Percentiles rank a stretch among this genome's conserved stretches.
Evolutionary conservation across 2,113 vertebrate genomes (phyloP).

Genomic region (Bufo bufo): DNA sequence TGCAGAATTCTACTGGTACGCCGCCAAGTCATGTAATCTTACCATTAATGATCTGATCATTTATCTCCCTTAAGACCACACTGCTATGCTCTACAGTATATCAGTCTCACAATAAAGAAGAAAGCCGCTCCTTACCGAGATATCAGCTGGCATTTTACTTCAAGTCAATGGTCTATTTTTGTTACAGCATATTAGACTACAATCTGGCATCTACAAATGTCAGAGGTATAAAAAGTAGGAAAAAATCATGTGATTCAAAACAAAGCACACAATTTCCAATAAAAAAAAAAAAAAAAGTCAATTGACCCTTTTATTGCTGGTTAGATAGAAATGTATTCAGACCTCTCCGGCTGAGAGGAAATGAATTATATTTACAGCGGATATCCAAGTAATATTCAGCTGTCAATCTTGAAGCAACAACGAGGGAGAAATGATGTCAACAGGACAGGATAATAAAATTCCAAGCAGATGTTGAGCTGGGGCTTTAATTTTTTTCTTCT

Average conservation of each 20-base stretch:
- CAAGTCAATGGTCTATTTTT: constrained; percentile 80
- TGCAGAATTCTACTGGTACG: constrained; percentile 58
- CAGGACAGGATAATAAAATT: constrained; percentile 80
- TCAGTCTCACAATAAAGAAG: constrained; percentile 81
- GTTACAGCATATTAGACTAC: constrained; percentile 81
- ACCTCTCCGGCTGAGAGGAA: neutral
- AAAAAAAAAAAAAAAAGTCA: constrained; percentile 64
- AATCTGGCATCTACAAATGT: constrained; percentile 92
- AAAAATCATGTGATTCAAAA: constrained; percentile 70
- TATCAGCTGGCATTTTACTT: constrained; percentile 87
- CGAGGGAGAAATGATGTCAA: constrained; percentile 72
- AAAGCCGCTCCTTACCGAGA: constrained; percentile 91
- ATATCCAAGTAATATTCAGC: constrained; percentile 79
- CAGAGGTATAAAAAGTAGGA: constrained; percentile 74
- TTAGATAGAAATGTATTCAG: constrained; percentile 23
- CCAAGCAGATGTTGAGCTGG: constrained; percentile 81
- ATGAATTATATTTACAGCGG: constrained; percentile 72
- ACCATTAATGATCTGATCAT: constrained; percentile 92
- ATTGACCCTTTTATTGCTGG: constrained; percentile 27
- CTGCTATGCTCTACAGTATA: constrained; percentile 74
- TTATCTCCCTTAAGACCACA: constrained; percentile 79
- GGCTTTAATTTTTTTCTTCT: constrained; percentile 76
- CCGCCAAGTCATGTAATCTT: constrained; percentile 76
- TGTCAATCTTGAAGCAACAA: constrained; percentile 77
- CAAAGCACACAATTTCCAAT: constrained; percentile 70